Percentiles rank a stretch among this genome's conserved stretches.
Evolutionary conservation across 2,888 invertebrate genomes (phyloP).

Genomic region (Neocrepidodera transversa): DNA sequence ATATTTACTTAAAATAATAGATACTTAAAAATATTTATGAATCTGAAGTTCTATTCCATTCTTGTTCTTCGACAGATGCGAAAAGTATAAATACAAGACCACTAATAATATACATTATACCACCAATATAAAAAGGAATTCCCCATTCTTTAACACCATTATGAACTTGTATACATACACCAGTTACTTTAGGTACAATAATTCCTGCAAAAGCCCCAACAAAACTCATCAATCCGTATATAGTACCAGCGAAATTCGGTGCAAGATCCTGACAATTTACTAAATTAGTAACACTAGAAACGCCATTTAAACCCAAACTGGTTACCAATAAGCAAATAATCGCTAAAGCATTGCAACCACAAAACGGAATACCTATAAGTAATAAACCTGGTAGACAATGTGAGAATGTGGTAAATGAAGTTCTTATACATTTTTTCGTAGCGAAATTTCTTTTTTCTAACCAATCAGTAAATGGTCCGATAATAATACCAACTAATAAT

Average conservation of each 20-base stretch:
- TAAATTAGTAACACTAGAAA: neutral
- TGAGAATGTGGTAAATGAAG: constrained; percentile 32
- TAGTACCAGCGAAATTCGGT: neutral
- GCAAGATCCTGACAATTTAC: neutral
- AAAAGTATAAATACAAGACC: neutral
- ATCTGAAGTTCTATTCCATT: neutral
- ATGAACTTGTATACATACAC: neutral
- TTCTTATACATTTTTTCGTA: constrained; percentile 41
- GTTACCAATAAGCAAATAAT: neutral
- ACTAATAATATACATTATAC: neutral
- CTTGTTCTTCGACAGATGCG: neutral
- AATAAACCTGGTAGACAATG: neutral
- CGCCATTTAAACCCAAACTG: neutral
- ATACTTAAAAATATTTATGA: no score
- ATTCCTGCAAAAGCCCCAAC: neutral
- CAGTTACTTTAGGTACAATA: neutral
- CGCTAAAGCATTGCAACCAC: neutral
- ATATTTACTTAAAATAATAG: no score
- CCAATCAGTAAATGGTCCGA: constrained; percentile 45
- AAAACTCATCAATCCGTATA: neutral
- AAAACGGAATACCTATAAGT: neutral
- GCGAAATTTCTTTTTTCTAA: constrained; percentile 39
- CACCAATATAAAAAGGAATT: neutral
- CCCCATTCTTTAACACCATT: neutral
- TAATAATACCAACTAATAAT: constrained; percentile 43